A percentile compares a stretch with the other conserved stretches of the same genome.
Evolutionary conservation across 2,113 vertebrate genomes (phyloP).

Genomic region (Saimiri boliviensis): DNA sequence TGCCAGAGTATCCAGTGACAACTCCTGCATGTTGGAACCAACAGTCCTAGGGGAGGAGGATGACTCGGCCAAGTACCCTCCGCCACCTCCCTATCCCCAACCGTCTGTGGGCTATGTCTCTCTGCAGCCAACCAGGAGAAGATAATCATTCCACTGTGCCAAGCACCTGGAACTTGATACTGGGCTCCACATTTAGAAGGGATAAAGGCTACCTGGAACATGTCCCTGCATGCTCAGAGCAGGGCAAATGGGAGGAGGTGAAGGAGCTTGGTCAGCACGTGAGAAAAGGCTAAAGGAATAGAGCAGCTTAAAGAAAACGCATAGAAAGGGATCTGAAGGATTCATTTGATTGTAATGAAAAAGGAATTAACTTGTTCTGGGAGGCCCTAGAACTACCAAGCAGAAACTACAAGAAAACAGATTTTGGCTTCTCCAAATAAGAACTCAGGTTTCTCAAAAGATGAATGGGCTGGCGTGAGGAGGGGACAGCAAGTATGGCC

Average conservation of each 20-base stretch:
- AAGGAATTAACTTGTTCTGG: conserved; percentile 33
- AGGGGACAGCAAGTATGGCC: not conserved
- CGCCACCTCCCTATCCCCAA: not conserved
- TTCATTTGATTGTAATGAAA: not conserved
- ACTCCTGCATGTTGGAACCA: not conserved
- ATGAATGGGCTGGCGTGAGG: not conserved
- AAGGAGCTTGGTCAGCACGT: not conserved
- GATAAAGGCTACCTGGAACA: not conserved
- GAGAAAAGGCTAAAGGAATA: not conserved
- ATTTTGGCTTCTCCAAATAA: not conserved
- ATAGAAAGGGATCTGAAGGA: not conserved
- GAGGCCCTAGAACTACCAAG: not conserved
- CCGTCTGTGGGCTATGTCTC: not conserved
- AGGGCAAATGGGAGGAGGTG: not conserved
- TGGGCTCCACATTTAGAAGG: not conserved
- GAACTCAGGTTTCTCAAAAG: not conserved
- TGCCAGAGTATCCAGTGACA: not conserved
- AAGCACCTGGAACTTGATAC: not conserved
- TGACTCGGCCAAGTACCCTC: not conserved
- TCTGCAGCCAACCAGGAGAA: not conserved
- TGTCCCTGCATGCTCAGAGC: not conserved
- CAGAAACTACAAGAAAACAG: not conserved
- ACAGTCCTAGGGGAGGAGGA: not conserved
- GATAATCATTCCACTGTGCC: not conserved
- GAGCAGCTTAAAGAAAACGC: conserved; percentile 8